Evolutionary conservation across 1,140 invertebrate genomes (phyloP), one percentile per base, ranked within the genome.

Genomic region (Charaxes varanes): DNA sequence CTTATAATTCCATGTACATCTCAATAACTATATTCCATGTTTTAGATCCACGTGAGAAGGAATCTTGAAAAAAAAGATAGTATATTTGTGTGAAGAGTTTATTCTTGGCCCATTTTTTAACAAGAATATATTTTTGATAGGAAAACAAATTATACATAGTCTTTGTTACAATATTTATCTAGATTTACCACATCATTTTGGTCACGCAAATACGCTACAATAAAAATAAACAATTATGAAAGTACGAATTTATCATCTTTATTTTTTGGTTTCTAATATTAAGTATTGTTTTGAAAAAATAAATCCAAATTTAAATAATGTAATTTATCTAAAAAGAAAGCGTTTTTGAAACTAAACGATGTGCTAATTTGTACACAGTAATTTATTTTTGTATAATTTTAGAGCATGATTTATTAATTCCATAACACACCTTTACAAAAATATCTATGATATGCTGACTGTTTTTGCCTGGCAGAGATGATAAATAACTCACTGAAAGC

Each of bases 61-160:
- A 3, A 15, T 13, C 3, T 22, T 23, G 4, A 19, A n/a, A 7
- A 22, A 4, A 28, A 22, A 45, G 52, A 47, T 41, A 30, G 45
- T 19, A 26, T 19, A 34, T 34, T 55, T 64, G 50, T 68, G 74
- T 79, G 74, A 79, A 79, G 74, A 79, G 74, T 79, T 79, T 79
- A 64, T 66, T 74, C 66, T 72, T 66, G 67, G 67, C 58, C 60
- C 55, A 57, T 65, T 62, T 64, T 53, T 59, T 44, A 61, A 67
- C 51, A 72, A 60, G 41, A 56, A 60, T 66, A 38, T 49, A 66
- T 63, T 62, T 50, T 51, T 56, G 45, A 59, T 53, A 50, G 53
- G 35, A 56, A 53, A 51, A 61, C 34, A 55, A 50, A 22, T 8
- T 7, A 34, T 21, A 22, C 8, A 22, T 12, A 21, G 13, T 22